Percentiles rank a stretch among this genome's conserved stretches.
phyloP scores from a whole-genome alignment of 35 echinoderm and acorn worm species.

The Lytechinus variegatus region DNA sequence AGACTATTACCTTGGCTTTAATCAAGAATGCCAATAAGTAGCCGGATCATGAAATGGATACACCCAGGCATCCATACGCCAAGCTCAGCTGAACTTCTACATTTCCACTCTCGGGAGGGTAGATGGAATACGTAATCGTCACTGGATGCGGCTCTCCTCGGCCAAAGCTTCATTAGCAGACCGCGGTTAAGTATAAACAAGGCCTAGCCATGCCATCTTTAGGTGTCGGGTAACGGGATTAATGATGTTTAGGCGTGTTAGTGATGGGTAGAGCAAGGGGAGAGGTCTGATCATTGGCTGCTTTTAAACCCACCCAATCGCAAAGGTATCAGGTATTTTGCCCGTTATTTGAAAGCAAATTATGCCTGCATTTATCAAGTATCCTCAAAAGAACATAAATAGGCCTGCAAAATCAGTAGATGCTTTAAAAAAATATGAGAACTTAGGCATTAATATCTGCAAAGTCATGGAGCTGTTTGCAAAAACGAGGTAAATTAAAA shows the following conservation, averaged over 20 bases:
- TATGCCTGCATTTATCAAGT: no score
- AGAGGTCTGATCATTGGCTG: neutral
- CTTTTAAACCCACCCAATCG: no score
- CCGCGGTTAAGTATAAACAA: slow-evolving; percentile 38
- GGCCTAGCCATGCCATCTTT: neutral
- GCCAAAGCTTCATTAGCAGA: slow-evolving; percentile 21
- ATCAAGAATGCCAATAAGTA: slow-evolving; percentile 4
- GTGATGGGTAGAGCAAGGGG: neutral
- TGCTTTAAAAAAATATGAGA: no score
- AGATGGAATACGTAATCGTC: neutral
- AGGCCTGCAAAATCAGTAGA: no score
- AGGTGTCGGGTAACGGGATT: slow-evolving; percentile 3
- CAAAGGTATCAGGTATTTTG: no score
- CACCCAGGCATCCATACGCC: neutral
- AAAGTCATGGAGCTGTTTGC: no score
- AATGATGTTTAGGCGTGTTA: slow-evolving; percentile 29
- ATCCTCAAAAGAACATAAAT: no score
- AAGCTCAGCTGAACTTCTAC: neutral
- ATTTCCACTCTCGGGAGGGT: neutral
- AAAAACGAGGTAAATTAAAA: no score
- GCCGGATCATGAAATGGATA: neutral
- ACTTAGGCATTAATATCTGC: no score
- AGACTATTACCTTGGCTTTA: neutral
- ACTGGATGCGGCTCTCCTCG: neutral
- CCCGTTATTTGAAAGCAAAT: no score